phyloP scores from a whole-genome alignment of 1,140 invertebrate genomes.

The Oryzaephilus surinamensis region DNA sequence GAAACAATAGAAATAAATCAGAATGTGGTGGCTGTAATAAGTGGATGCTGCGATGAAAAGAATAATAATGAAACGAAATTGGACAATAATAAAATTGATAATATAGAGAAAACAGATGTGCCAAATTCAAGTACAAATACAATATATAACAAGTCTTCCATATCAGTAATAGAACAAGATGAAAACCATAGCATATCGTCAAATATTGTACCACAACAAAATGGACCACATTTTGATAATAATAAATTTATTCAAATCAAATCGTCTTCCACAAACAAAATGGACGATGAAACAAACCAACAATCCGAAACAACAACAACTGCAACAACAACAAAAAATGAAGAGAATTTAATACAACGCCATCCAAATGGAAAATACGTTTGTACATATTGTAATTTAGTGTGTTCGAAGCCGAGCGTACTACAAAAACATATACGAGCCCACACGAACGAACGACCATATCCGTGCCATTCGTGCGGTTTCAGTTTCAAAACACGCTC shows the following conservation, averaged over 20 bases:
- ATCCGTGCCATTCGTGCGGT: slow-evolving; percentile 77
- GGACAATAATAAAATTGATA: slow-evolving; percentile 34
- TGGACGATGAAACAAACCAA: slow-evolving; percentile 20
- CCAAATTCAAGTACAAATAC: slow-evolving; percentile 28
- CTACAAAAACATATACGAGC: slow-evolving; percentile 86
- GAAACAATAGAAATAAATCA: no score
- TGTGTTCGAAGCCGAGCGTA: slow-evolving; percentile 88
- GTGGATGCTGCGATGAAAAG: slow-evolving; percentile 35
- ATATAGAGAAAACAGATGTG: slow-evolving; percentile 35
- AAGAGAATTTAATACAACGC: slow-evolving; percentile 16
- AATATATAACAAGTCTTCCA: slow-evolving; percentile 32
- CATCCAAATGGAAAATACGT: slow-evolving; percentile 51
- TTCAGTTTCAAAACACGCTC: slow-evolving; percentile 92
- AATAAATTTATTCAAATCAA: no score
- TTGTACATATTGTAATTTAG: slow-evolving; percentile 78
- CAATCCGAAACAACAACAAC: slow-evolving; percentile 10
- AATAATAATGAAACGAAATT: slow-evolving; percentile 26
- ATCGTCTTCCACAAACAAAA: no score
- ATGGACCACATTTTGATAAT: no score
- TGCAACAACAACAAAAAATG: slow-evolving; percentile 8
- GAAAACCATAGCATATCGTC: no score
- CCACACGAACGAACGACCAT: slow-evolving; percentile 87
- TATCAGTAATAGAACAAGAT: no score
- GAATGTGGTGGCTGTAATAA: slow-evolving; percentile 27
- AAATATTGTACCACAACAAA: no score